Conservation (phyloP, 1,140 invertebrate genomes). For the Papilio polyxenes region DNA sequence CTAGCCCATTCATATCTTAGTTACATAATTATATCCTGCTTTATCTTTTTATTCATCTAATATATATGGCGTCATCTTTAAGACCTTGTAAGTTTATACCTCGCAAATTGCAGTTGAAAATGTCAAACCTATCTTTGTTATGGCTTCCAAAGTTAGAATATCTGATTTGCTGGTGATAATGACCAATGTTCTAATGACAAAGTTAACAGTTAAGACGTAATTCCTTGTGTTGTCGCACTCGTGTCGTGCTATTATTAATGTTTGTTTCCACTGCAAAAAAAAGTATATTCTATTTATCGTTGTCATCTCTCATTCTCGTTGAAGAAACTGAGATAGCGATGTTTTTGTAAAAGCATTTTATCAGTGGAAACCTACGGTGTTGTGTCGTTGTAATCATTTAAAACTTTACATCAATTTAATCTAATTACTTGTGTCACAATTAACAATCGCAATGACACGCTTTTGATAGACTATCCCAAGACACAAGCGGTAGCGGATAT, state of each 20-base stretch:
- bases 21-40: not conserved
- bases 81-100: too few species aligned
- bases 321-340: not conserved
- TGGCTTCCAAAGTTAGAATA: too few species aligned
- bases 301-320: too few species aligned
- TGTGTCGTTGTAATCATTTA: not conserved
- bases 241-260: too few species aligned
- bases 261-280: too few species aligned
- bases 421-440: not conserved
- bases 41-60: not conserved
- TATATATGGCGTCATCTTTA: not conserved
- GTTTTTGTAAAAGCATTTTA: not conserved
- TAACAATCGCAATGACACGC: slow-evolving; percentile 19
- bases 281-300: too few species aligned
- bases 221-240: too few species aligned
- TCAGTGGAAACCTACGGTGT: not conserved
- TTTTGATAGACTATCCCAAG: not conserved
- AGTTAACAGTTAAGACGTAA: too few species aligned
- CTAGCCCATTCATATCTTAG: too few species aligned
- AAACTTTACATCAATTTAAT: slow-evolving; percentile 14
- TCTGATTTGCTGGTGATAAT: not conserved
- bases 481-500: not conserved
- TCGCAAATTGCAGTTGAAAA: too few species aligned
- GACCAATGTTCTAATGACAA: not conserved
- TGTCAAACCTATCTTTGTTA: too few species aligned